Base-by-base conservation (phyloP, 2,888 invertebrate species). In the Cetonia aurata region DNA sequence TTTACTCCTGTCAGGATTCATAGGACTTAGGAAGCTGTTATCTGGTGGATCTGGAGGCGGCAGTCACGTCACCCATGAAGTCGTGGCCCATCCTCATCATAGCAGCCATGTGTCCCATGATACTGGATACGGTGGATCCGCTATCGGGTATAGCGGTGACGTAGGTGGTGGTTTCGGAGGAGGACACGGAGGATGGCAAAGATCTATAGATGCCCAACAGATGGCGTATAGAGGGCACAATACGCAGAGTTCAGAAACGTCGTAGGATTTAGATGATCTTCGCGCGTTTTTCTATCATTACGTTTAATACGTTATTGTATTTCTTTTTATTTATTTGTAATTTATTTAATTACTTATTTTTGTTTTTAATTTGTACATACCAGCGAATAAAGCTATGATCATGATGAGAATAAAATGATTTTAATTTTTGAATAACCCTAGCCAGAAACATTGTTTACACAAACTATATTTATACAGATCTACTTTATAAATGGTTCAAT, bases 1-100 rank as follows among this genome's bases (percentile, higher is more conserved):
- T 0, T 83, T 95, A 67, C 93, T 94, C 0, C 85, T 95, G 56
- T 93, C 95, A 71, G 93, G 92, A 75, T 94, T 95, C 77, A 93
- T 95, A 76, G 95, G 94, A 3, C 86, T 95, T 83, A 95, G 94
- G 87, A 95, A 95, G 79, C 88, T 95, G 33, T 86, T 94, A 59
- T 52, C 52, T 0, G 52, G 52, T 1, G 37, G 37, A 37, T 37
- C 6, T 6, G 90, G 92, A 17, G 88, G 83, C 8, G 88, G 89
- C 70, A 88, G 88, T 9, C 86, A 86, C 77, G 90, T 92, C 70
- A 88, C 90, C 65, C 91, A 92, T 78, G 92, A 92, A 78, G 84
- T 83, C 71, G 92, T 92, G 52, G 90, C 93, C 3, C 91, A 92
- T 77, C 89, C 89, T 0, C 90, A 90, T 73, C 89, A 91, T 76